phyloP scores from a whole-genome alignment of 1,140 invertebrate species.

The Propsilocerus akamusi region DNA sequence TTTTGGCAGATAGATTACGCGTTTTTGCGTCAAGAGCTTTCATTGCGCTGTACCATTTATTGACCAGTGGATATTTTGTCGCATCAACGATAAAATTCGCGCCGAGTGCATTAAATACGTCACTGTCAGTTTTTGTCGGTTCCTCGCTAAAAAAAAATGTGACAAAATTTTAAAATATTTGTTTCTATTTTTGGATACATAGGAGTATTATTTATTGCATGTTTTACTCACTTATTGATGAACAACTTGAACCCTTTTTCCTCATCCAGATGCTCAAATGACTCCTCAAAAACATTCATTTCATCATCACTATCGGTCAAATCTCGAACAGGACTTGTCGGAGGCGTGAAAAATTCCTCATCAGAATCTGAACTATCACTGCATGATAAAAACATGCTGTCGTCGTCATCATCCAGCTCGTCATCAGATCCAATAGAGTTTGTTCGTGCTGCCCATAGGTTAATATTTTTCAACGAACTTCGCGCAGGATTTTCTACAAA shows the following conservation, averaged over 20 bases:
- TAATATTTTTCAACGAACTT: neutral
- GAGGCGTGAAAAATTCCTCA: constrained; percentile 30
- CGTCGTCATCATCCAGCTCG: constrained; percentile 7
- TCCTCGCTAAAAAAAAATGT: constrained; percentile 29
- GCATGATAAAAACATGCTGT: constrained; percentile 7
- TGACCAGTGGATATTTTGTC: constrained; percentile 38
- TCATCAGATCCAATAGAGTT: constrained; percentile 12
- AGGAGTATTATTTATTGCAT: neutral
- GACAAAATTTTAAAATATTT: neutral
- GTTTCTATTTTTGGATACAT: constrained; percentile 21
- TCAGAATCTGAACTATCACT: constrained; percentile 13
- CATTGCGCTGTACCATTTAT: constrained; percentile 31
- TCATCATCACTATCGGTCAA: constrained; percentile 19
- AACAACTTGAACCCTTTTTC: constrained; percentile 16
- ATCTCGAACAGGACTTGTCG: constrained; percentile 22
- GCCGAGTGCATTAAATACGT: constrained; percentile 44
- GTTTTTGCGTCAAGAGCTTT: neutral
- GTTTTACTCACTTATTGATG: neutral
- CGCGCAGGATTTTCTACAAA: neutral
- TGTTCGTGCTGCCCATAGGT: neutral
- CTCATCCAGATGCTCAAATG: constrained; percentile 13
- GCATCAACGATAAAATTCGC: constrained; percentile 27
- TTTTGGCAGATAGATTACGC: neutral
- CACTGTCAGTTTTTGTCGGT: constrained; percentile 46
- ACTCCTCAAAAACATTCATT: constrained; percentile 12